Conservation (phyloP, 2,797 vertebrate species). For the Bradypus variegatus region DNA sequence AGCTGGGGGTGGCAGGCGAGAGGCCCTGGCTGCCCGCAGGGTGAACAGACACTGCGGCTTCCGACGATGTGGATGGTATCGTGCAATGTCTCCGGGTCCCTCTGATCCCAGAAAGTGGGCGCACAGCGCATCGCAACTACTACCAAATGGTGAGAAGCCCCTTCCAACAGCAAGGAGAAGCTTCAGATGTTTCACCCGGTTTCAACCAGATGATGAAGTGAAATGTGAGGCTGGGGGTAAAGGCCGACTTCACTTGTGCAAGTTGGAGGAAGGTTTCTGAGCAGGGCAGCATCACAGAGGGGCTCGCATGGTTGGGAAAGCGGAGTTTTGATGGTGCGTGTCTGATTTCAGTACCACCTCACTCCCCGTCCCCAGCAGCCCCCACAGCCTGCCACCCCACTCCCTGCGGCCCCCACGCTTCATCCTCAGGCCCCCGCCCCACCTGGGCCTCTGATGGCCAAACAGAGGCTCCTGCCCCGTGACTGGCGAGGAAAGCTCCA, state of each 20-base stretch:
- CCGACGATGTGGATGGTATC: background rate
- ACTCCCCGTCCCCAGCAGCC: background rate
- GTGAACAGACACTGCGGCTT: background rate
- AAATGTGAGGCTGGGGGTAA: too few relatives aligned
- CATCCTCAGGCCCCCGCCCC: background rate
- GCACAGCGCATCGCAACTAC: background rate
- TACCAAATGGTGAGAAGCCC: background rate
- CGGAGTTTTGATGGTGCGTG: background rate
- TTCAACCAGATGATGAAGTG: background rate
- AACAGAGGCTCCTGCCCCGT: conserved; percentile 50
- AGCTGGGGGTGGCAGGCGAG: too few relatives aligned
- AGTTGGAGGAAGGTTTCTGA: background rate
- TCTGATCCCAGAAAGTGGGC: background rate
- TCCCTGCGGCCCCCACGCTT: background rate
- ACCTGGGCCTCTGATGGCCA: conserved; percentile 1
- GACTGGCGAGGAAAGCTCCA: conserved; percentile 54
- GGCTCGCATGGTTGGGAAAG: background rate
- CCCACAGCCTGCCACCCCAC: too few relatives aligned
- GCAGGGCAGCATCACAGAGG: background rate
- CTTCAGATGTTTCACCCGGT: too few relatives aligned
- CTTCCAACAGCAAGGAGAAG: background rate
- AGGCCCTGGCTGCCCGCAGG: too few relatives aligned
- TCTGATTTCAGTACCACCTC: background rate
- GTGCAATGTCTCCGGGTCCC: too few relatives aligned
- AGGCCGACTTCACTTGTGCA: background rate